A percentile compares a stretch with the other conserved stretches of the same genome.
These are phyloP conservation scores for Trichomycterus rosablanca DNA, from an alignment of 2,113 vertebrate genomes.

Conservation along the genomic window DNA sequence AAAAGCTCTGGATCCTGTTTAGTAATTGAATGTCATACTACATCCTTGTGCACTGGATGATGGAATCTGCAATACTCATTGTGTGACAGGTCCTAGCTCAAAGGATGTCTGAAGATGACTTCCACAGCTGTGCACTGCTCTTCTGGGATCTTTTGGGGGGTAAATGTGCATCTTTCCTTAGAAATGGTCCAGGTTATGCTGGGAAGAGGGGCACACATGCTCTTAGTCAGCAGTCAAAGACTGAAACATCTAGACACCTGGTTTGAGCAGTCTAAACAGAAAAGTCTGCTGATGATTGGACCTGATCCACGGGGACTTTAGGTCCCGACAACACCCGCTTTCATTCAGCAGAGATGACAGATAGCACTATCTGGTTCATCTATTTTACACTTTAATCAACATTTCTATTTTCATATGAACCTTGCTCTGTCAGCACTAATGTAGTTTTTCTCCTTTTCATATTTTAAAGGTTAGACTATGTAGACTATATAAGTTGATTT, in stretches of 20 bases:
- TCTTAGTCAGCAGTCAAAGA: constrained; percentile 51
- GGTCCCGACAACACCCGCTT: neutral
- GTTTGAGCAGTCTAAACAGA: constrained; percentile 46
- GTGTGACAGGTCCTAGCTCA: constrained; percentile 47
- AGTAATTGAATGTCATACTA: constrained; percentile 33
- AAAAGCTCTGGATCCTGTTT: constrained; percentile 43
- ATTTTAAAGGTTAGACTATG: neutral
- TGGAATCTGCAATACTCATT: constrained; percentile 34
- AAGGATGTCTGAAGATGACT: constrained; percentile 51
- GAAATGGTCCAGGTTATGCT: constrained; percentile 34
- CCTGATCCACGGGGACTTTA: constrained; percentile 8
- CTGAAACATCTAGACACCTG: constrained; percentile 60
- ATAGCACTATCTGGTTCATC: constrained; percentile 1
- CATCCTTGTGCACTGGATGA: neutral
- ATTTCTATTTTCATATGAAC: neutral
- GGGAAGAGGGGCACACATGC: constrained; percentile 39
- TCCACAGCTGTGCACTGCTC: constrained; percentile 51
- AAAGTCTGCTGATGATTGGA: constrained; percentile 29
- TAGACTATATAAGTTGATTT: too few relatives aligned
- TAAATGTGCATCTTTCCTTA: constrained; percentile 20
- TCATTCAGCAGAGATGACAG: neutral
- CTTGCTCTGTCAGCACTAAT: neutral
- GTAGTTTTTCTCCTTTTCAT: neutral
- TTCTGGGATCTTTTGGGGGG: constrained; percentile 47
- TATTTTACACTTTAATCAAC: neutral